Conservation (phyloP, 2,797 vertebrate genomes). For the Chiroxiphia lanceolata region DNA sequence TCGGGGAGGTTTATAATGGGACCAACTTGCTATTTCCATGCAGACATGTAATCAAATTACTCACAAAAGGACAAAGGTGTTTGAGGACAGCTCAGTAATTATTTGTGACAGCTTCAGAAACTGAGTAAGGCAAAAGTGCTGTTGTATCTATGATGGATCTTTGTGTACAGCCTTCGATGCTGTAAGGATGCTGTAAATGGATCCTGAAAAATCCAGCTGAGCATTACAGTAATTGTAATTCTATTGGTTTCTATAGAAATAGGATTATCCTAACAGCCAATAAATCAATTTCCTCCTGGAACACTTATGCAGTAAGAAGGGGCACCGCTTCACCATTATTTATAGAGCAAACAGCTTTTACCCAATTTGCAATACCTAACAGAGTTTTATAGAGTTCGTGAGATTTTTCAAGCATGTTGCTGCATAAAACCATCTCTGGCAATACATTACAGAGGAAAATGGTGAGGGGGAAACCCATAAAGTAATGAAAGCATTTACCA, state of each 20-base stretch:
- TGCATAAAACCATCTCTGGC: conserved; percentile 6
- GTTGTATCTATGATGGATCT: neutral
- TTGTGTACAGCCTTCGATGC: neutral
- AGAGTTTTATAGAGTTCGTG: conserved; percentile 50
- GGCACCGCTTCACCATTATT: conserved; percentile 26
- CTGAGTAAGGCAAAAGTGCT: neutral
- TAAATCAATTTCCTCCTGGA: conserved; percentile 60
- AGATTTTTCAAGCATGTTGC: conserved; percentile 40
- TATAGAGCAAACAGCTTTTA: conserved; percentile 56
- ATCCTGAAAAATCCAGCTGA: conserved; percentile 6
- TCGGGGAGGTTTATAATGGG: neutral
- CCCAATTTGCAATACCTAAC: conserved; percentile 56
- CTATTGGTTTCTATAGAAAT: conserved; percentile 24
- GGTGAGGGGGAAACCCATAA: neutral
- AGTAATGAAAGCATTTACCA: conserved; percentile 77
- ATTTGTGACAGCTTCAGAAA: conserved; percentile 26
- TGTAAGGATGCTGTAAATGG: conserved; percentile 30
- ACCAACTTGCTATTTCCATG: neutral
- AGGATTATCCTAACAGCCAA: conserved; percentile 43
- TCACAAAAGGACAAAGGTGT: neutral
- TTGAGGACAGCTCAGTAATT: conserved; percentile 5
- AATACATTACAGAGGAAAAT: neutral
- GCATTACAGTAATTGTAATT: conserved; percentile 30
- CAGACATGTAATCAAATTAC: conserved; percentile 30
- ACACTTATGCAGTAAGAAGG: conserved; percentile 44